Percentiles rank a stretch among this genome's conserved stretches.
Evolutionary conservation across 2,113 vertebrate species (phyloP).

Genomic region (Corydoras maculifer): DNA sequence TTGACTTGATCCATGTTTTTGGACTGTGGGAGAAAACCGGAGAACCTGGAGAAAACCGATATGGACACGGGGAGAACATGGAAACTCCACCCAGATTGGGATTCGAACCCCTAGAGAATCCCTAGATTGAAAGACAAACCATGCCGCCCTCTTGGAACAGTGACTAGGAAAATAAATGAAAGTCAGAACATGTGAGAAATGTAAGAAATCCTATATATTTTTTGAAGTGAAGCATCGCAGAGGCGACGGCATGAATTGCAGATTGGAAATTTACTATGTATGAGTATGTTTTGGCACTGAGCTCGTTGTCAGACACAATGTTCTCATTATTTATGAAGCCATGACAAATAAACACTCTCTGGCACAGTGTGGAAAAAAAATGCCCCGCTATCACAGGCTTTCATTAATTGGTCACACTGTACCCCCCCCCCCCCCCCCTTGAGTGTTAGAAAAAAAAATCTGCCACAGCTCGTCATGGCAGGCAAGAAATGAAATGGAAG

Average conservation of each 20-base stretch:
- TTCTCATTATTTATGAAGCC: constrained; percentile 49
- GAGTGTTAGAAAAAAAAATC: constrained; percentile 34
- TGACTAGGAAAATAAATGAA: no score
- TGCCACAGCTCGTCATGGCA: constrained; percentile 37
- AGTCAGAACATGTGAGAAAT: no score
- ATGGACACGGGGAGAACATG: no score
- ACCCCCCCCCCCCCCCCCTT: constrained; percentile 21
- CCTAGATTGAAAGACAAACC: no score
- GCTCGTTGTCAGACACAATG: constrained; percentile 42
- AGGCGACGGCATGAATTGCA: constrained; percentile 27
- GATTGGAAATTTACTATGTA: constrained; percentile 44
- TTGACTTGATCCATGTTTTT: no score
- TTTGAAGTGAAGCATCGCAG: neutral
- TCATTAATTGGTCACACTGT: constrained; percentile 45
- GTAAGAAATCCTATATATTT: no score
- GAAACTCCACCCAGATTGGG: no score
- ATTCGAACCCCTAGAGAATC: no score
- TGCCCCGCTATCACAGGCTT: constrained; percentile 35
- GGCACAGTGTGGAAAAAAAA: constrained; percentile 31
- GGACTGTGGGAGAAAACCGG: no score
- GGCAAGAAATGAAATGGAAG: constrained; percentile 37
- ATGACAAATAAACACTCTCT: constrained; percentile 42
- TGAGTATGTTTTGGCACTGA: constrained; percentile 43
- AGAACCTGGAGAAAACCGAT: no score
- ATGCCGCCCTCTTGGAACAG: no score